Percentiles rank a stretch among this genome's conserved stretches.
phyloP scores from a whole-genome alignment of 2,797 vertebrate species.

The Denticeps clupeoides region DNA sequence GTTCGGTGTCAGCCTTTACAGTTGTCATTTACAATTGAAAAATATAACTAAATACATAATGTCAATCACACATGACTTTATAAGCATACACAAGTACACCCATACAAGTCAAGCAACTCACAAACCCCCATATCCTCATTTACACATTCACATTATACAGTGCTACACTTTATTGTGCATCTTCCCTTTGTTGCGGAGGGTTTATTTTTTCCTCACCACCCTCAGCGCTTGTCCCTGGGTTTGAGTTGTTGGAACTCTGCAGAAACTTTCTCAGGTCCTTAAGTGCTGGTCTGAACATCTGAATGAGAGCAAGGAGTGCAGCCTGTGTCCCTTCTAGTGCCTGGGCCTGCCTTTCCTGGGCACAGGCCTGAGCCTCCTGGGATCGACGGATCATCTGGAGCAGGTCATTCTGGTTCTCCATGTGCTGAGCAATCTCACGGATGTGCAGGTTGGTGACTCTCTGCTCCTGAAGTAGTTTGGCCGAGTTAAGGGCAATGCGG shows the following conservation, averaged over 20 bases:
- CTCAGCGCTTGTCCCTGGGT: conserved; percentile 19
- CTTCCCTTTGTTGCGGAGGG: conserved; percentile 38
- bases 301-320: conserved; percentile 79
- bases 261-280: conserved; percentile 88
- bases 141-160: conserved; percentile 8
- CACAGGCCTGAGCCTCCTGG: conserved; percentile 86
- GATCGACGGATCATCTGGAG: conserved; percentile 89
- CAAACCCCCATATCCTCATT: neutral
- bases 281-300: conserved; percentile 83
- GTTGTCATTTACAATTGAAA: no score
- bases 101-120: conserved; percentile 3
- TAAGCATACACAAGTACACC: neutral
- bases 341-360: conserved; percentile 89
- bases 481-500: conserved; percentile 89
- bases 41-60: no score
- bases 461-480: conserved; percentile 91
- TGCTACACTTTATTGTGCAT: conserved; percentile 44
- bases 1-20: no score
- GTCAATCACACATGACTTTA: no score
- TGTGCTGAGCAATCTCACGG: conserved; percentile 87
- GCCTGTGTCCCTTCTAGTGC: conserved; percentile 92
- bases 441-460: conserved; percentile 88
- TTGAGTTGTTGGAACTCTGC: conserved; percentile 59
- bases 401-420: conserved; percentile 90
- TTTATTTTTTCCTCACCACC: conserved; percentile 43